Evolutionary conservation across 2,113 vertebrate genomes (phyloP).

Genomic region (Pluvialis apricaria): DNA sequence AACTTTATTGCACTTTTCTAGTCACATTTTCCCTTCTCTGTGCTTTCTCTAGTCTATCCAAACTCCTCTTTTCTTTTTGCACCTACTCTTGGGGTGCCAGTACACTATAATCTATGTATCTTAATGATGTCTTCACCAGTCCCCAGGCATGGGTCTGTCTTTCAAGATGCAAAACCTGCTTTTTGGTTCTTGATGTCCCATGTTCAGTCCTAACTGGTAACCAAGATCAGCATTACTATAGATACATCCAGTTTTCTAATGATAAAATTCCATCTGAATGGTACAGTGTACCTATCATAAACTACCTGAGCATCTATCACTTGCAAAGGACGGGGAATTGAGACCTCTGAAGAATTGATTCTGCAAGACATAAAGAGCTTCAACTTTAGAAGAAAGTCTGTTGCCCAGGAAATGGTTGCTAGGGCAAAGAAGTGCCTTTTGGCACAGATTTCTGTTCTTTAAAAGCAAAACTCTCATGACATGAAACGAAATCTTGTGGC

Average conservation of each 20-base stretch:
- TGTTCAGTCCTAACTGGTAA: neutral
- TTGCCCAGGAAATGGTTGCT: constrained; percentile 43
- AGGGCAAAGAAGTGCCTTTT: constrained; percentile 26
- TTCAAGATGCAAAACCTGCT: neutral
- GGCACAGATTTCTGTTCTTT: constrained; percentile 39
- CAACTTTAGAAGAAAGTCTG: constrained; percentile 19
- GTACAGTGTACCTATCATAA: neutral
- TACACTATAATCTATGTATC: neutral
- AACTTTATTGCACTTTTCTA: neutral
- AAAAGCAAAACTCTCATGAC: constrained; percentile 42
- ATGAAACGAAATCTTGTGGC: constrained; percentile 35
- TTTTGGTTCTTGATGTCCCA: neutral
- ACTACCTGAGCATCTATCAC: neutral
- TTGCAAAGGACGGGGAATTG: neutral
- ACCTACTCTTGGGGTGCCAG: neutral
- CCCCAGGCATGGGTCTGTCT: neutral
- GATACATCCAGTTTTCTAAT: neutral
- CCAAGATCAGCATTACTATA: neutral
- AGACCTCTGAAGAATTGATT: constrained; percentile 1
- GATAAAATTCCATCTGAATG: neutral
- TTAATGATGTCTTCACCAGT: neutral
- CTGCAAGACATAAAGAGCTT: constrained; percentile 7
- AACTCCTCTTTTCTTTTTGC: neutral
- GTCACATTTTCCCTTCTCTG: neutral
- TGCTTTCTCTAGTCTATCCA: neutral